Evolutionary conservation across 2,888 invertebrate species (phyloP), one percentile per base, ranked within the genome.

Genomic region (Brenthis hecate): DNA sequence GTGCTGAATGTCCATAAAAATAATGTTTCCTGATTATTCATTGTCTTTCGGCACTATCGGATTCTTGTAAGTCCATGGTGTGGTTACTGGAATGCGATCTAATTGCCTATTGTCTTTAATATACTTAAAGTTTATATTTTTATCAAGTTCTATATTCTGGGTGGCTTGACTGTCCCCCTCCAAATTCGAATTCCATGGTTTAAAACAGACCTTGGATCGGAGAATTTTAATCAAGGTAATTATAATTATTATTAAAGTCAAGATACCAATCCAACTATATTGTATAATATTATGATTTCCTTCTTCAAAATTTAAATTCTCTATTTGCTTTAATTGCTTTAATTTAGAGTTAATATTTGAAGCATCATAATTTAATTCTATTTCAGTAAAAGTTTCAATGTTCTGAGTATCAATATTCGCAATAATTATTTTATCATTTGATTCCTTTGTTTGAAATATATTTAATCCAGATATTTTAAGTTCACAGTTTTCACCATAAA

Each of bases 221-320:
- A 36, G 36, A 36, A 36, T 36, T 36, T 36, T n/a, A n/a, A n/a
- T n/a, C n/a, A n/a, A n/a, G n/a, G n/a, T 36, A 36, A 51, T 51
- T n/a, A 51, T n/a, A 51, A 51, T 51, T 6, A 56, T 56, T 13
- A 56, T 1, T n/a, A n/a, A n/a, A n/a, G n/a, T 51, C 16, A 51
- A 51, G 6, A 51, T 16, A 51, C n/a, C n/a, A 51, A 51, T 51
- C 51, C 51, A 51, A 51, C n/a, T n/a, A n/a, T 51, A 51, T 51
- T 51, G 51, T n/a, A 51, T 16, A 51, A 51, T 51, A 14, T 51
- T 16, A 51, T 14, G n/a, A n/a, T 51, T n/a, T 36, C 2, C 36
- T 51, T 51, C 1, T n/a, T 13, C 51, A 51, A n/a, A 51, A 51
- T 51, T 51, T n/a, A 51, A 51, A n/a, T 16, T 51, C 6, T 51